Evolutionary conservation across 2,888 invertebrate species (phyloP).

Genomic region (Stenoptilia bipunctidactyla): DNA sequence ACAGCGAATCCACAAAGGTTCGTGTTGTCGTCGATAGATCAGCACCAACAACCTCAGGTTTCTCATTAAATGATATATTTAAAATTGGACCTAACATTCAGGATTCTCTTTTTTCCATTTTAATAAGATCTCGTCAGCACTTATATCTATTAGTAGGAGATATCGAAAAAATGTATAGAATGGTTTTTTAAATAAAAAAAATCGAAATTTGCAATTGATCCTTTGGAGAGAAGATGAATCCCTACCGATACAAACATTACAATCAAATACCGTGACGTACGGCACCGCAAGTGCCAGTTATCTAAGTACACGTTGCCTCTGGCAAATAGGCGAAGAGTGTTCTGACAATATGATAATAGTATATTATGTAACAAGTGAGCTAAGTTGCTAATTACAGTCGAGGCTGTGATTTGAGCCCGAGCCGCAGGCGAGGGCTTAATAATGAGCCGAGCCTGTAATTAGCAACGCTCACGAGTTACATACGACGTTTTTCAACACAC

Average conservation of each 20-base stretch:
- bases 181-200: conserved; percentile 1
- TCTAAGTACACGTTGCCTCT: conserved; percentile 14
- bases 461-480: too few relatives aligned
- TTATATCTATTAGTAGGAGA: conserved; percentile 4
- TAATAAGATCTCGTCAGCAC: conserved; percentile 5
- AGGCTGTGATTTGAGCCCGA: too few relatives aligned
- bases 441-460: too few relatives aligned
- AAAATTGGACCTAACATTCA: too few relatives aligned
- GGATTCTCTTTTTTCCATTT: too few relatives aligned
- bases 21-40: conserved; percentile 6
- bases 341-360: not conserved
- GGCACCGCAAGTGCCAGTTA: conserved; percentile 13
- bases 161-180: conserved; percentile 5
- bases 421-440: too few relatives aligned
- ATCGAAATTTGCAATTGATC: conserved; percentile 6
- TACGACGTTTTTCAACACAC: too few relatives aligned
- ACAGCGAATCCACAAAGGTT: conserved; percentile 3
- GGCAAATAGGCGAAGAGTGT: conserved; percentile 13
- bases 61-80: too few relatives aligned
- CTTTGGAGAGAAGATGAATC: conserved; percentile 6
- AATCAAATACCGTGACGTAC: conserved; percentile 15
- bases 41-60: conserved; percentile 2
- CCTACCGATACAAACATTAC: conserved; percentile 1
- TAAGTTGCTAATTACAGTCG: too few relatives aligned
- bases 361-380: too few relatives aligned